A percentile compares a stretch with the other conserved stretches of the same genome.
phyloP scores from a whole-genome alignment of 2,113 vertebrate genomes.

The Eretmochelys imbricata region DNA sequence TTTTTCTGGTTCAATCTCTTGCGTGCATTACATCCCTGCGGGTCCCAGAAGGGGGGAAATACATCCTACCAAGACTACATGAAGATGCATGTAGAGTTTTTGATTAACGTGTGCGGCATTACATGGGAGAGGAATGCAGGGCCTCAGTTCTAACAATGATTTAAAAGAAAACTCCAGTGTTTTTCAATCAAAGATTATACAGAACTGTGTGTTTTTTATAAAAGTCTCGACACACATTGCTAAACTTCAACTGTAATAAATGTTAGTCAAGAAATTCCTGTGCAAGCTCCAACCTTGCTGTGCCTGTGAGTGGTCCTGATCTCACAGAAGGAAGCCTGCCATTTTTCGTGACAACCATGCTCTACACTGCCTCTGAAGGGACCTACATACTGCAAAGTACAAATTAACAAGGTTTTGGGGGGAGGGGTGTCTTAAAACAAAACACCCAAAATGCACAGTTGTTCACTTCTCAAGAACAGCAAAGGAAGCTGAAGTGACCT shows the following conservation, averaged over 20 bases:
- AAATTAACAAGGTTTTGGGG: no score
- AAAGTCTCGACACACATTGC: no score
- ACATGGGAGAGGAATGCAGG: background rate
- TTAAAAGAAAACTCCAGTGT: background rate
- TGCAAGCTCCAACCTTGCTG: background rate
- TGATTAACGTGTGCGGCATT: accelerated
- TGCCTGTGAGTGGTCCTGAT: background rate
- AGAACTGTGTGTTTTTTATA: background rate
- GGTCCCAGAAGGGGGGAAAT: background rate
- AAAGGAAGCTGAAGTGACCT: no score
- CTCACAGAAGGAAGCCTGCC: background rate
- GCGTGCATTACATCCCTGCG: background rate
- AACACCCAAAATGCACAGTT: no score
- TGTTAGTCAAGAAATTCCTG: background rate
- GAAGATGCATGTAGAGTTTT: background rate
- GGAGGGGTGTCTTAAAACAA: no score
- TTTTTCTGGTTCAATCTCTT: background rate
- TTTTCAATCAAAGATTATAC: background rate
- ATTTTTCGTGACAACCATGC: background rate
- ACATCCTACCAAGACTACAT: background rate
- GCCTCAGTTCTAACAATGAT: accelerated
- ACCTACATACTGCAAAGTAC: no score
- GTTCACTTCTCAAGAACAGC: no score
- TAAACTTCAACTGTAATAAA: background rate
- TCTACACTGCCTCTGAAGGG: no score